Evolutionary conservation across 2,797 vertebrate species (phyloP).

Genomic region (Nothura maculosa): DNA sequence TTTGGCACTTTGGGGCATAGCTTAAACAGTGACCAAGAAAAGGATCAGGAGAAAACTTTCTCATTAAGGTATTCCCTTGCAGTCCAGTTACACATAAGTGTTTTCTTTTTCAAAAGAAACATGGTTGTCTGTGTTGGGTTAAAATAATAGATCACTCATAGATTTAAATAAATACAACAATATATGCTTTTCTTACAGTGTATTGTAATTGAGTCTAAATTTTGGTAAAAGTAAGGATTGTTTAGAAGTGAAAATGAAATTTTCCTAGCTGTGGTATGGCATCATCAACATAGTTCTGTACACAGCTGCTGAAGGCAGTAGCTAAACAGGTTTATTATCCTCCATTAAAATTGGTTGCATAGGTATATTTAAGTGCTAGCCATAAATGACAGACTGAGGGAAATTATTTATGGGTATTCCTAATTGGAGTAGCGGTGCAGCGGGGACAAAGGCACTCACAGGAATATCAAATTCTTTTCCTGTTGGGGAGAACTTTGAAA

Average conservation of each 20-base stretch:
- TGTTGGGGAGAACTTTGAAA: neutral
- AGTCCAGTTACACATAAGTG: neutral
- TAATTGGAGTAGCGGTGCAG: neutral
- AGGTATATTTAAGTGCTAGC: slow-evolving; percentile 12
- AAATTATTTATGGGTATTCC: neutral
- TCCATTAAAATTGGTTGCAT: slow-evolving; percentile 22
- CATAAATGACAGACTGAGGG: neutral
- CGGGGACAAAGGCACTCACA: neutral
- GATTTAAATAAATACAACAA: neutral
- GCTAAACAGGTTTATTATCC: slow-evolving; percentile 1
- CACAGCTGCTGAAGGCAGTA: neutral
- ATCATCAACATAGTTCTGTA: slow-evolving; percentile 18
- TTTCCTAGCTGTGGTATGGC: neutral
- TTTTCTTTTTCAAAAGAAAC: neutral
- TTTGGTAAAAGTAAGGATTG: neutral
- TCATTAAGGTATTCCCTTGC: slow-evolving; percentile 28
- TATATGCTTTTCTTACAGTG: neutral
- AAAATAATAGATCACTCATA: neutral
- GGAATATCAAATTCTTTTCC: neutral
- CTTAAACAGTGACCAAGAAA: slow-evolving; percentile 16
- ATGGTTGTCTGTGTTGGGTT: neutral
- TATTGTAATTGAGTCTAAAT: rapidly evolving
- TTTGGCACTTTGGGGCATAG: slow-evolving; percentile 24
- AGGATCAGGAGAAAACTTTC: neutral
- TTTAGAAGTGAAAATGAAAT: neutral